Evolutionary conservation across 1,140 invertebrate species (phyloP).

Genomic region (Meloidogyne hapla): DNA sequence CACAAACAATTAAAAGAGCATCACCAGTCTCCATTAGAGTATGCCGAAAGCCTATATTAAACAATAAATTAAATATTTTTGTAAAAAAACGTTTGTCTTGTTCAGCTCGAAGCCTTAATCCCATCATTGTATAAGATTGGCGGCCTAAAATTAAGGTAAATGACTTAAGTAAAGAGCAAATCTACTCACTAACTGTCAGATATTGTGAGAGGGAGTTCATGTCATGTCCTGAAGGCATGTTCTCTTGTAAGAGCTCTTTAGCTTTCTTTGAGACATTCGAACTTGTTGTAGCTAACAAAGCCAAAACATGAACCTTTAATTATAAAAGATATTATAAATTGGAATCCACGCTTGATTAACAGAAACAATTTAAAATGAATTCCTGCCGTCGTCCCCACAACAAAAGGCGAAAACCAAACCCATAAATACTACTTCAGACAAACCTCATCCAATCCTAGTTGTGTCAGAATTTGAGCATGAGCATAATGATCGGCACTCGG

Average conservation of each 20-base stretch:
- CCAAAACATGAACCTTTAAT: slow-evolving; percentile 51
- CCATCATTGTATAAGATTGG: slow-evolving; percentile 58
- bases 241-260: slow-evolving; percentile 54
- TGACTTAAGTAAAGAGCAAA: background rate
- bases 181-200: slow-evolving; percentile 33
- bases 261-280: slow-evolving; percentile 50
- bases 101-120: slow-evolving; percentile 54
- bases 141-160: slow-evolving; percentile 17
- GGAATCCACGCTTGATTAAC: no score
- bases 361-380: no score
- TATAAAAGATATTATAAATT: background rate
- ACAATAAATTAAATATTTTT: slow-evolving; percentile 13
- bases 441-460: slow-evolving; percentile 38
- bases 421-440: no score
- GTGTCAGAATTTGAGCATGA: slow-evolving; percentile 54
- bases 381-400: no score
- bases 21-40: slow-evolving; percentile 55
- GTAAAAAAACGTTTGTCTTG: slow-evolving; percentile 56
- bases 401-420: no score
- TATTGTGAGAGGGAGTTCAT: slow-evolving; percentile 53
- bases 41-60: slow-evolving; percentile 51
- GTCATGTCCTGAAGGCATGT: slow-evolving; percentile 58
- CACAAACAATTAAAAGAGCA: slow-evolving; percentile 60
- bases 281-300: slow-evolving; percentile 56
- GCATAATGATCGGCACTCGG: slow-evolving; percentile 60